Evolutionary conservation across 2,113 vertebrate genomes (phyloP).

Genomic region (Riparia riparia): DNA sequence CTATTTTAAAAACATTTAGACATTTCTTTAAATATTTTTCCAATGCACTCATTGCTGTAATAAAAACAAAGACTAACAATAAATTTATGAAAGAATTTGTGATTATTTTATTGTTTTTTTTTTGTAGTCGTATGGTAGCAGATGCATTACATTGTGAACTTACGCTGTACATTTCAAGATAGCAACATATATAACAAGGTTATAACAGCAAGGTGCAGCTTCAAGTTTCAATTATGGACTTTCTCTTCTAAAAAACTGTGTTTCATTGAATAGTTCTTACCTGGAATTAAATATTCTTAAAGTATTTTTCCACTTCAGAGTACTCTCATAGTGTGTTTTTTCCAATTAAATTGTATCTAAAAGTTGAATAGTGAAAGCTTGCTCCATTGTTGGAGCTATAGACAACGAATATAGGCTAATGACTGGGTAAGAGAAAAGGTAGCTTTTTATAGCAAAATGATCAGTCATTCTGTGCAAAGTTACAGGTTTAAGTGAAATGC

Average conservation of each 20-base stretch:
- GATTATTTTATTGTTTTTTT: neutral
- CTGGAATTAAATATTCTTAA: neutral
- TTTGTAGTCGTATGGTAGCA: neutral
- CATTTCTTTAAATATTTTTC: neutral
- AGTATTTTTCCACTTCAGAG: neutral
- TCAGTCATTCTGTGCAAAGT: neutral
- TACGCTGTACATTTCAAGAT: neutral
- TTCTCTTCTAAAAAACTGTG: neutral
- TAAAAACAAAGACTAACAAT: neutral
- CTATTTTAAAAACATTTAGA: neutral
- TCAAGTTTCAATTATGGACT: neutral
- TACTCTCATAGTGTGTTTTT: neutral
- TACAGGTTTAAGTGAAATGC: neutral
- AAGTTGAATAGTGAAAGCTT: neutral
- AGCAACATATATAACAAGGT: neutral
- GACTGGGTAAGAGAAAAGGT: neutral
- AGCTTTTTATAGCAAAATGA: neutral
- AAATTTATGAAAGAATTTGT: neutral
- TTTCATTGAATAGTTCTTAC: neutral
- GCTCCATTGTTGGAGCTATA: neutral
- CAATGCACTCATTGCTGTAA: neutral
- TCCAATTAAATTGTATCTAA: neutral
- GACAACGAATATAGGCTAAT: neutral
- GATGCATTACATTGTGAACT: neutral
- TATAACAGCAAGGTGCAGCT: neutral